Conservation (phyloP, 2,113 vertebrate species). For the Sinocyclocheilus anophthalmus region DNA sequence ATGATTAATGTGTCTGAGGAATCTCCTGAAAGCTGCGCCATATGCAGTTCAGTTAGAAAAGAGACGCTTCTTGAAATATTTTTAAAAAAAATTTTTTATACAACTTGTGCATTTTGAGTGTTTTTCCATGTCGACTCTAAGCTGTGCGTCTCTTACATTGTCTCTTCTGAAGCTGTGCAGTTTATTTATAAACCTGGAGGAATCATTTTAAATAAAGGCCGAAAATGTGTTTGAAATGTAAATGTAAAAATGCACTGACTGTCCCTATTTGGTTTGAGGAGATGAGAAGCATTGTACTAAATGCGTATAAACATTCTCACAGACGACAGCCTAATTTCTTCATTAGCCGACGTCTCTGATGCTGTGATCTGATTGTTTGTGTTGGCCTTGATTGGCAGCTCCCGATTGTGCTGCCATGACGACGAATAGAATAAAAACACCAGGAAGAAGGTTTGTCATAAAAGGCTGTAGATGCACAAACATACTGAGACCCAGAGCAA, state of each 20-base stretch:
- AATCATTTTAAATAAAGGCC: conserved; percentile 33
- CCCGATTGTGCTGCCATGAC: conserved; percentile 31
- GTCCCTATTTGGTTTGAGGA: conserved; percentile 13
- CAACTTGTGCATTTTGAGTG: not conserved
- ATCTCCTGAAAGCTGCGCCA: no score
- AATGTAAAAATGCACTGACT: not conserved
- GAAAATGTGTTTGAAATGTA: conserved; percentile 31
- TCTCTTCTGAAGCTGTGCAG: not conserved
- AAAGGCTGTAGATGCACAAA: conserved; percentile 29
- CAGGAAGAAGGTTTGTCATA: conserved; percentile 27
- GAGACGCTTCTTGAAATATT: not conserved
- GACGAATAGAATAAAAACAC: conserved; percentile 17
- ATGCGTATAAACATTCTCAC: not conserved
- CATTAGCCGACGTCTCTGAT: not conserved
- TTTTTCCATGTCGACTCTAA: not conserved
- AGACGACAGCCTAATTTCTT: conserved; percentile 16
- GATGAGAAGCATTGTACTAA: conserved; percentile 4
- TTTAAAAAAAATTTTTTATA: no score
- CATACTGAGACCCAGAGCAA: not conserved
- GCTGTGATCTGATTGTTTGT: conserved; percentile 17
- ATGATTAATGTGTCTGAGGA: not conserved
- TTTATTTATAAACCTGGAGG: conserved; percentile 13
- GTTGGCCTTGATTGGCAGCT: conserved; percentile 21
- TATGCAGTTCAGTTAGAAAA: not conserved
- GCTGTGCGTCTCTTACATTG: not conserved